Conservation (phyloP, 2,888 invertebrate genomes). For the Choreutis nemorana region DNA sequence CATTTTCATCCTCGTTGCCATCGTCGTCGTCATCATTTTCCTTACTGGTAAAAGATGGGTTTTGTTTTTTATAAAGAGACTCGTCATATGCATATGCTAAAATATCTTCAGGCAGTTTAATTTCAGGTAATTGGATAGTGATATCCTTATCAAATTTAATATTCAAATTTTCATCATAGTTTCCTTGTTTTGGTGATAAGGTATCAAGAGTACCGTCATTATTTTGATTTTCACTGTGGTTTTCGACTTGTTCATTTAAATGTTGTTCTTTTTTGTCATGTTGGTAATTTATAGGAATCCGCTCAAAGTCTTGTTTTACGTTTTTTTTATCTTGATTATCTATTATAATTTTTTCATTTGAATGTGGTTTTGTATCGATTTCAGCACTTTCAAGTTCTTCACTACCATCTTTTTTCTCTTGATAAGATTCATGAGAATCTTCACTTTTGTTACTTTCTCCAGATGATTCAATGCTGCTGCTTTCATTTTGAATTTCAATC, state of each 20-base stretch:
- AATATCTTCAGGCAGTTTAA: constrained; percentile 53
- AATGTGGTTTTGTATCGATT: no score
- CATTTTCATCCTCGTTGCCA: constrained; percentile 16
- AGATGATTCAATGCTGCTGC: constrained; percentile 22
- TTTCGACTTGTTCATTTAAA: constrained; percentile 11
- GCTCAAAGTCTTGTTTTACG: constrained; percentile 53
- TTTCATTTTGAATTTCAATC: constrained; percentile 39
- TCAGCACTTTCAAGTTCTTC: constrained; percentile 17
- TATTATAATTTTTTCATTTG: constrained; percentile 19
- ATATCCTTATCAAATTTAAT: constrained; percentile 49
- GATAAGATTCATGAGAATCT: constrained; percentile 1
- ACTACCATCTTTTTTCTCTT: constrained; percentile 17
- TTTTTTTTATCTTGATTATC: constrained; percentile 17
- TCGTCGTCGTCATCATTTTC: constrained; percentile 22
- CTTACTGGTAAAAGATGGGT: constrained; percentile 20
- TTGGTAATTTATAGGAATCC: constrained; percentile 51
- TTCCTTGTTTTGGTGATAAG: constrained; percentile 23
- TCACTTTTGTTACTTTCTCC: constrained; percentile 13
- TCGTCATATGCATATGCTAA: constrained; percentile 34
- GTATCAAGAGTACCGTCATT: constrained; percentile 31
- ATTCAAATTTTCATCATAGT: constrained; percentile 43
- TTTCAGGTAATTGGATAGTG: constrained; percentile 50
- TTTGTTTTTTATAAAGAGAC: constrained; percentile 18
- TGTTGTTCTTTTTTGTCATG: constrained; percentile 25
- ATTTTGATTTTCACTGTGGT: constrained; percentile 14